These are phyloP conservation scores for Spisula subtruncata DNA, from an alignment of 2,888 invertebrate genomes.

Conservation along the genomic window DNA sequence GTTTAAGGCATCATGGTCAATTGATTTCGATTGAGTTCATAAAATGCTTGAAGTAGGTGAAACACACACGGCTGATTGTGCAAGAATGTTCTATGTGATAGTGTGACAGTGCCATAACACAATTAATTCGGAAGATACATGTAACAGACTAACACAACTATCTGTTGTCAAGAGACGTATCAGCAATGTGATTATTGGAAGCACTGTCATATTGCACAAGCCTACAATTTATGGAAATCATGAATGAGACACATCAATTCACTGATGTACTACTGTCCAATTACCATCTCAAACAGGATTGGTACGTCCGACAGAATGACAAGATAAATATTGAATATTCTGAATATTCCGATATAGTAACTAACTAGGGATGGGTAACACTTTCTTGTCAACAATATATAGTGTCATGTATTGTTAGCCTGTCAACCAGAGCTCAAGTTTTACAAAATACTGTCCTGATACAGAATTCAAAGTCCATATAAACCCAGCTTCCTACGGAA, in stretches of 20 bases:
- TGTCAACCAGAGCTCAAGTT: neutral
- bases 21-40: too few relatives aligned
- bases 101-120: neutral
- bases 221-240: neutral
- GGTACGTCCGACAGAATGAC: neutral
- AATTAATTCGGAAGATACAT: neutral
- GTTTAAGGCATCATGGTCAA: too few relatives aligned
- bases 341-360: neutral
- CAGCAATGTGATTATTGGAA: neutral
- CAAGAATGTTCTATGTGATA: too few relatives aligned
- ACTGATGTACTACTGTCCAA: neutral
- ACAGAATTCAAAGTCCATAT: too few relatives aligned
- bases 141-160: neutral
- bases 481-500: too few relatives aligned
- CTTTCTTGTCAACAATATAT: neutral
- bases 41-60: too few relatives aligned
- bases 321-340: neutral
- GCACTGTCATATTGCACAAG: neutral
- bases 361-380: neutral
- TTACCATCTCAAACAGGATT: constrained; percentile 1
- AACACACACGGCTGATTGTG: too few relatives aligned
- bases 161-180: neutral
- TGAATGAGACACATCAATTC: neutral
- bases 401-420: neutral
- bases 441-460: too few relatives aligned